Percentiles rank a stretch among this genome's conserved stretches.
These are phyloP conservation scores for Mesoligia furuncula DNA, from an alignment of 2,888 invertebrate genomes.

Conservation along the genomic window DNA sequence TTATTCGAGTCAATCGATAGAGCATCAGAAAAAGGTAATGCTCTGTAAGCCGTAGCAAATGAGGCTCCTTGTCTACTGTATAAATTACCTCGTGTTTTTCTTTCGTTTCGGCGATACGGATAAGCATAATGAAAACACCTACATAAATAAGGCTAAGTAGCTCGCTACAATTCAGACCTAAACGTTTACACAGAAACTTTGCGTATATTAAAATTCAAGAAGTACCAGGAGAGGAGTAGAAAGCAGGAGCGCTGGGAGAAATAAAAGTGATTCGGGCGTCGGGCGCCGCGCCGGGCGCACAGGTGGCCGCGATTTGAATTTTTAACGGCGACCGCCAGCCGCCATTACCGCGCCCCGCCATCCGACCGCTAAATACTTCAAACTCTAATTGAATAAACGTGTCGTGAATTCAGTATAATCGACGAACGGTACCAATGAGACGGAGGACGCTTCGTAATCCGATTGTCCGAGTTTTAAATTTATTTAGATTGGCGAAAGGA, in stretches of 20 bases:
- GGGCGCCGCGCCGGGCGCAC: constrained; percentile 51
- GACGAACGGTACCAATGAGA: constrained; percentile 72
- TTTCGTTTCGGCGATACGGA: constrained; percentile 19
- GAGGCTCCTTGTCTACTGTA: constrained; percentile 14
- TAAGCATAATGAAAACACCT: constrained; percentile 29
- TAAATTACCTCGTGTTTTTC: constrained; percentile 25
- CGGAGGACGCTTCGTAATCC: constrained; percentile 68
- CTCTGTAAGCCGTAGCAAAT: constrained; percentile 25
- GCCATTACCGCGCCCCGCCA: constrained; percentile 66
- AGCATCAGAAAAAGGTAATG: constrained; percentile 21
- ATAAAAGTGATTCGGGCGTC: constrained; percentile 57
- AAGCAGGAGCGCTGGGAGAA: constrained; percentile 37
- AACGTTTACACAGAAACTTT: constrained; percentile 41
- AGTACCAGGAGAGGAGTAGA: constrained; percentile 43
- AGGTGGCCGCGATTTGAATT: constrained; percentile 68
- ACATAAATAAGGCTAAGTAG: constrained; percentile 19
- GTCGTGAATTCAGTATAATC: constrained; percentile 80
- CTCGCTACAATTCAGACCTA: constrained; percentile 19
- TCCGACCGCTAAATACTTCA: constrained; percentile 78
- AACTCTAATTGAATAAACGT: constrained; percentile 85
- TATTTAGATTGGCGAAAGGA: constrained; percentile 75
- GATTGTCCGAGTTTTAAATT: constrained; percentile 75
- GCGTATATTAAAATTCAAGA: constrained; percentile 50
- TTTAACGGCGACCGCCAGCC: constrained; percentile 65
- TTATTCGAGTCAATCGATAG: constrained; percentile 17